Evolutionary conservation across 2,113 vertebrate species (phyloP), one percentile per base, ranked within the genome.

Genomic region (Corythoichthys haematopterus): DNA sequence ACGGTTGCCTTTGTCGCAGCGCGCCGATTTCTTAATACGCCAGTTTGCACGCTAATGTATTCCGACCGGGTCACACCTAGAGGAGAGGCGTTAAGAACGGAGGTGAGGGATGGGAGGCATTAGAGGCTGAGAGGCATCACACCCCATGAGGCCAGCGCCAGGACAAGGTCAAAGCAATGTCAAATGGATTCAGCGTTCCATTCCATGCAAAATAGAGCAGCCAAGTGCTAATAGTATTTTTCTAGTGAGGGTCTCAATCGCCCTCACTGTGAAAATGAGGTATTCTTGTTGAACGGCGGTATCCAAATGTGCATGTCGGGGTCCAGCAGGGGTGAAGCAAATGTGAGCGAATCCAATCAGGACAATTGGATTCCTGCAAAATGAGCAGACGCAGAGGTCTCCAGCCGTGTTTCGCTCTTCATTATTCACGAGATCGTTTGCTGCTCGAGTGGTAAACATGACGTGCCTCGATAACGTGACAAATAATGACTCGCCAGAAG

Each of bases 31-130:
- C 63, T 55, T 75, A 63, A 59, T 58, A 70, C 43, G 37, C 3
- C 37, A 70, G 68, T 73, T 80, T 64, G 68, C 75, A 71, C 47
- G 43, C 36, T 66, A 48, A 78, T 82, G 78, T 75, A 35, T 74
- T 53, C 45, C 74, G 66, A 81, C 47, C 45, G 65, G 82, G 82
- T 77, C 74, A 60, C 67, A 65, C 58, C 55, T 76, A 53, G 74
- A 14, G 68, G 79, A 66, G 57, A 50, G 64, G 36, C 67, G 64
- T 72, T 83, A 76, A 64, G 20, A 28, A 36, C 65, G 47, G 62
- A 76, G 75, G 81, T 78, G 69, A 85, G 66, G 75, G 72, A 68
- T 61, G 51, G 66, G 64, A 80, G 55, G 58, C 65, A 65, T 76
- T 81, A 80, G 64, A 66, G 60, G 68, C 61, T 71, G 64, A 77